Evolutionary conservation across 1,140 invertebrate species (phyloP).

Genomic region (Sminthurides bifidus): DNA sequence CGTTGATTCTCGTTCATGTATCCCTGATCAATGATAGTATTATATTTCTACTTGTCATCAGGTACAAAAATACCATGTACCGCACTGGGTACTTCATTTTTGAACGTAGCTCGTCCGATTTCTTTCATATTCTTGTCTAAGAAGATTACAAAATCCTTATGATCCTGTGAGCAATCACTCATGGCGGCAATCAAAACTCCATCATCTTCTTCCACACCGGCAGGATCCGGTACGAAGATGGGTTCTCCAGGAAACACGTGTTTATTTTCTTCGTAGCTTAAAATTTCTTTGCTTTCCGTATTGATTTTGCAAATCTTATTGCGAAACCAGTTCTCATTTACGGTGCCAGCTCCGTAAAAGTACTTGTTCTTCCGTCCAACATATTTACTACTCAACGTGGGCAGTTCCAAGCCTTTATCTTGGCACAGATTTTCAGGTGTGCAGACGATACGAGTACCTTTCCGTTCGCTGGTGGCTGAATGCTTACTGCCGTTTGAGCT

Average conservation of each 20-base stretch:
- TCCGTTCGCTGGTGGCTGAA: conserved; percentile 27
- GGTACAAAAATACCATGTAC: conserved; percentile 35
- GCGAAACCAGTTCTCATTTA: conserved; percentile 30
- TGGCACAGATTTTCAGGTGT: conserved; percentile 18
- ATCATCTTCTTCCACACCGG: conserved; percentile 35
- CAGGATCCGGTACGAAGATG: conserved; percentile 34
- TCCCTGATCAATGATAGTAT: too few relatives aligned
- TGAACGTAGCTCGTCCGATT: conserved; percentile 36
- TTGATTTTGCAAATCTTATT: conserved; percentile 36
- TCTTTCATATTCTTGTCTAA: conserved; percentile 38
- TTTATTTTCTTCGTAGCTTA: conserved; percentile 32
- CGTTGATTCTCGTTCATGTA: too few relatives aligned
- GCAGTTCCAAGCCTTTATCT: conserved; percentile 33
- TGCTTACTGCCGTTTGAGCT: background rate
- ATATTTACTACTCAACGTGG: conserved; percentile 35
- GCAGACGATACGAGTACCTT: conserved; percentile 26
- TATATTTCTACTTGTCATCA: conserved; percentile 32
- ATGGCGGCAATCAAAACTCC: conserved; percentile 32
- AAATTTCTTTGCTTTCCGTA: conserved; percentile 31
- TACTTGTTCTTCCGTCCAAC: conserved; percentile 36
- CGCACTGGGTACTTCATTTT: conserved; percentile 29
- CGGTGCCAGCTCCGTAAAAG: conserved; percentile 36
- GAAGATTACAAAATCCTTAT: conserved; percentile 36
- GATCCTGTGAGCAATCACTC: conserved; percentile 28
- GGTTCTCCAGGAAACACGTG: conserved; percentile 34